phyloP scores from a whole-genome alignment of 2,113 vertebrate genomes.

The Burhinus bistriatus region DNA sequence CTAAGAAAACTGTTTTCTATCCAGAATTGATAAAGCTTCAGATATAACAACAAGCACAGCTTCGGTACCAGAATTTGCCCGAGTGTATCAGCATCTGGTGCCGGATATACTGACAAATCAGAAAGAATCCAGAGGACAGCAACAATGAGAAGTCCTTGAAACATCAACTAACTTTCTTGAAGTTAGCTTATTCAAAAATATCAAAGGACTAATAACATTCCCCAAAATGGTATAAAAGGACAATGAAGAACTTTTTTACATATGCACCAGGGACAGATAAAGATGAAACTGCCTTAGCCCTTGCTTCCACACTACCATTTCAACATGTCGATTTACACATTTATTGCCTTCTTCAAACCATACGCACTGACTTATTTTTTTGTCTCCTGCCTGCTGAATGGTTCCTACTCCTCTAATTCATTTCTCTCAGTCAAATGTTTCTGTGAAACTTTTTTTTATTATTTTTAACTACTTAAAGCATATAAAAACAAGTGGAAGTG shows the following conservation, averaged over 20 bases:
- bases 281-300: neutral
- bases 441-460: neutral
- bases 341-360: neutral
- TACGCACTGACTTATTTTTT: neutral
- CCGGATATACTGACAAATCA: neutral
- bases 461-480: neutral
- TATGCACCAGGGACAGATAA: neutral
- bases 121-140: neutral
- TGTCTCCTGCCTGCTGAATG: neutral
- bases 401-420: neutral
- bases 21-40: neutral
- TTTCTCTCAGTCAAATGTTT: neutral
- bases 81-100: neutral
- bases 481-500: neutral
- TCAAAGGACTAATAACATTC: neutral
- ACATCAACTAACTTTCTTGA: neutral
- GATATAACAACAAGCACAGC: neutral
- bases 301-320: neutral
- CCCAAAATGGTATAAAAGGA: neutral
- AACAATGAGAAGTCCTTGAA: neutral
- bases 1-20: neutral
- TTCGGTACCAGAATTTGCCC: neutral
- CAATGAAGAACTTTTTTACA: neutral
- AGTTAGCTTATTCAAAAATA: neutral
- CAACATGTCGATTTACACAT: neutral